Evolutionary conservation across 2,797 vertebrate genomes (phyloP), one percentile per base, ranked within the genome.

Genomic region (Lateolabrax maculatus): DNA sequence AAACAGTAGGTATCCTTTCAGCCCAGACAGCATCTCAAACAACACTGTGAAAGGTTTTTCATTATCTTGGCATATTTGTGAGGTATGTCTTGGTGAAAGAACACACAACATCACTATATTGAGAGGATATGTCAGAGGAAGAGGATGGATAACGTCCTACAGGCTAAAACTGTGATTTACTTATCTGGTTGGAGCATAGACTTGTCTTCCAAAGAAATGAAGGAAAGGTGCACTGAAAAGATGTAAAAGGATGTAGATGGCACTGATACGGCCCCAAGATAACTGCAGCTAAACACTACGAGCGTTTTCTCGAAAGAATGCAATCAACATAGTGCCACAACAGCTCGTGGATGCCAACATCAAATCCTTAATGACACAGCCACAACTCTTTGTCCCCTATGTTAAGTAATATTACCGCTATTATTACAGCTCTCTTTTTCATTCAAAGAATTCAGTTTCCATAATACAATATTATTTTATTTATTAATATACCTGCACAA

Each of bases 311-410:
- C 21, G 64, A 52, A 57, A 34, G 48, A 58, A 51, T 48, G 27
- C 36, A 80, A 70, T 80, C 62, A 85, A 43, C 60, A 71, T 18
- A 53, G 56, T 65, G 52, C 37, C 16, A 12, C 66, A 68, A 37
- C 60, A 69, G 19, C 71, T 77, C 36, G 56, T 53, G 29, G 57
- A 71, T 64, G 65, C 56, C 43, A 79, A 77, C 53, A 80, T n/a
- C n/a, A n/a, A n/a, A n/a, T n/a, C n/a, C 23, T 67, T 68, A 69
- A 63, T 71, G 49, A 48, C 36, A 62, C 13, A 29, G 19, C 19
- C 29, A n/a, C 53, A 31, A 31, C 9, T 65, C 52, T 55, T 57
- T 39, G 52, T 55, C 51, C 27, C 9, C 19, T 43, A 9, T 25
- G 52, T 60, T 78, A 36, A 39, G 41, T n/a, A n/a, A n/a, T n/a